These are phyloP conservation scores for Gopherus evgoodei DNA, from an alignment of 2,113 vertebrate genomes.

Conservation along the genomic window DNA sequence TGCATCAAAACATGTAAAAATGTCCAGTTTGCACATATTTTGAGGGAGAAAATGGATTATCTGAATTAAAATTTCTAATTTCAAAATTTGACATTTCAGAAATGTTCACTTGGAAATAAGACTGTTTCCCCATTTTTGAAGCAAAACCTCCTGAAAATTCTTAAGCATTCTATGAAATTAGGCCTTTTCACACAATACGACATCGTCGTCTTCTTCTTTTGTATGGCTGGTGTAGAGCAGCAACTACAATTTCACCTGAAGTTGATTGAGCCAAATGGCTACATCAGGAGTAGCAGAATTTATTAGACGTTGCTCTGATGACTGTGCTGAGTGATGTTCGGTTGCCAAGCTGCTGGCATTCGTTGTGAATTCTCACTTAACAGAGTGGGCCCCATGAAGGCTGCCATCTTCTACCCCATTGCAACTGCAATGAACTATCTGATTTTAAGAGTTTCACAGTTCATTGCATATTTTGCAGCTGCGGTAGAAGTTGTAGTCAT, in stretches of 20 bases:
- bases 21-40: not conserved
- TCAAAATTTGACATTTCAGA: not conserved
- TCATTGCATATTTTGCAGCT: conserved; percentile 48
- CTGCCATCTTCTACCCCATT: too few relatives aligned
- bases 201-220: too few relatives aligned
- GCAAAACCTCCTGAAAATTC: not conserved
- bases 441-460: conserved; percentile 51
- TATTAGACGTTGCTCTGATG: too few relatives aligned
- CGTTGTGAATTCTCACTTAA: too few relatives aligned
- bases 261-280: too few relatives aligned
- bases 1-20: not conserved
- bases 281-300: too few relatives aligned
- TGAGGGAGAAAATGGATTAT: not conserved
- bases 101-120: not conserved
- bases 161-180: not conserved
- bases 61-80: not conserved
- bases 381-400: too few relatives aligned
- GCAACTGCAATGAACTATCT: conserved; percentile 43
- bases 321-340: too few relatives aligned
- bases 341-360: too few relatives aligned
- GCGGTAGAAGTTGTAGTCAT: conserved; percentile 62
- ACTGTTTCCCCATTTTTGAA: not conserved
- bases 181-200: not conserved
- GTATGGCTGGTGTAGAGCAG: too few relatives aligned
- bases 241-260: too few relatives aligned